Conservation (phyloP, 2,113 vertebrate genomes). For the Antechinus flavipes region DNA sequence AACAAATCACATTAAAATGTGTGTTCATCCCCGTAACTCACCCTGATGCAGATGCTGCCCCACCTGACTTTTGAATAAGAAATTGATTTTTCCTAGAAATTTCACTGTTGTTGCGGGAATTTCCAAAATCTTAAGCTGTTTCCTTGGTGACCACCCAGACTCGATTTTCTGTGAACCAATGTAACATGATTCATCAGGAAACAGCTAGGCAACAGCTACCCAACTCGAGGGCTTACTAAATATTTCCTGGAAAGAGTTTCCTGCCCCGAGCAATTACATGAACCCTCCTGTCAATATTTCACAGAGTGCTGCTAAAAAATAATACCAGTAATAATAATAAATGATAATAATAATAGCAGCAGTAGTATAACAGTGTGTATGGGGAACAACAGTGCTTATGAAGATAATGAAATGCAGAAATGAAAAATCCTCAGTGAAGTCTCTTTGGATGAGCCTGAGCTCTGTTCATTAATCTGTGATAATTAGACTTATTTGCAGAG, state of each 20-base stretch:
- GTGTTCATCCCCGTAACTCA: conserved; percentile 22
- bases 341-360: conserved; percentile 41
- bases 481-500: conserved; percentile 88
- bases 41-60: conserved; percentile 51
- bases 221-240: conserved; percentile 62
- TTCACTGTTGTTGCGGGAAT: conserved; percentile 72
- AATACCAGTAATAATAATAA: conserved; percentile 43
- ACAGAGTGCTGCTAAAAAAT: conserved; percentile 61
- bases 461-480: conserved; percentile 88
- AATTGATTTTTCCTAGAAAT: conserved; percentile 80
- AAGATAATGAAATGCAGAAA: conserved; percentile 85
- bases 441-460: conserved; percentile 80
- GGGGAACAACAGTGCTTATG: conserved; percentile 48
- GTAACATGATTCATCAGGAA: conserved; percentile 68
- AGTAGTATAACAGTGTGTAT: conserved; percentile 9
- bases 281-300: conserved; percentile 56
- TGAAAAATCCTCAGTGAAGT: conserved; percentile 76
- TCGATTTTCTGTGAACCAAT: conserved; percentile 62
- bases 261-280: conserved; percentile 7
- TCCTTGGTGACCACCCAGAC: conserved; percentile 74
- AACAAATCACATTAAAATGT: background rate
- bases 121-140: conserved; percentile 78
- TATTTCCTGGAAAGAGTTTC: conserved; percentile 72
- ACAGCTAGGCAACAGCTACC: conserved; percentile 59
- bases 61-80: conserved; percentile 63